These are phyloP conservation scores for Aricia artaxerxes DNA, from an alignment of 2,888 invertebrate genomes.

Conservation along the genomic window DNA sequence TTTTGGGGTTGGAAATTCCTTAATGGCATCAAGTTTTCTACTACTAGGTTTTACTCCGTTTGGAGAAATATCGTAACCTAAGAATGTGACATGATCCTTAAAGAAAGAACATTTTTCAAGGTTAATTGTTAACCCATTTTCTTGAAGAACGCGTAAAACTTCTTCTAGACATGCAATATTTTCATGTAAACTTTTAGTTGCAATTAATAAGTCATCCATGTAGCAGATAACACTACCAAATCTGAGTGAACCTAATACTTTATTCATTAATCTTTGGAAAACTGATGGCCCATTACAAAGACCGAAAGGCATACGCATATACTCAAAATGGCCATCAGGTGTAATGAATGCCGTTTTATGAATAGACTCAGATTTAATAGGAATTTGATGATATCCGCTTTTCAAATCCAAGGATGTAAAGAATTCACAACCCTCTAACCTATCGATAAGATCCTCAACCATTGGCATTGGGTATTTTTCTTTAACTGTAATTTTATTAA, in stretches of 20 bases:
- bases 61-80: conserved; percentile 4
- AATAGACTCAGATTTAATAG: conserved; percentile 40
- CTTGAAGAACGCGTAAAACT: neutral
- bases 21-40: too few species aligned
- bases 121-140: neutral
- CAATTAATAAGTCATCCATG: too few species aligned
- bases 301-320: conserved; percentile 45
- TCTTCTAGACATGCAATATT: conserved; percentile 32
- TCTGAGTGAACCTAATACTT: conserved; percentile 38
- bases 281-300: conserved; percentile 44
- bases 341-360: conserved; percentile 46
- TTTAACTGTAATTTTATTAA: too few species aligned
- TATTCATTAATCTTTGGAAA: conserved; percentile 45
- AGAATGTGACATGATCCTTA: neutral
- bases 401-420: conserved; percentile 42
- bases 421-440: conserved; percentile 38
- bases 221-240: too few species aligned
- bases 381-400: conserved; percentile 45
- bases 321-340: conserved; percentile 43
- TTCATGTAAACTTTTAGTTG: conserved; percentile 35
- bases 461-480: too few species aligned
- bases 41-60: neutral
- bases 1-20: too few species aligned
- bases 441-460: too few species aligned
- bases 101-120: neutral